Conservation (phyloP, 2,797 vertebrate genomes). For the Clarias fuscus region DNA sequence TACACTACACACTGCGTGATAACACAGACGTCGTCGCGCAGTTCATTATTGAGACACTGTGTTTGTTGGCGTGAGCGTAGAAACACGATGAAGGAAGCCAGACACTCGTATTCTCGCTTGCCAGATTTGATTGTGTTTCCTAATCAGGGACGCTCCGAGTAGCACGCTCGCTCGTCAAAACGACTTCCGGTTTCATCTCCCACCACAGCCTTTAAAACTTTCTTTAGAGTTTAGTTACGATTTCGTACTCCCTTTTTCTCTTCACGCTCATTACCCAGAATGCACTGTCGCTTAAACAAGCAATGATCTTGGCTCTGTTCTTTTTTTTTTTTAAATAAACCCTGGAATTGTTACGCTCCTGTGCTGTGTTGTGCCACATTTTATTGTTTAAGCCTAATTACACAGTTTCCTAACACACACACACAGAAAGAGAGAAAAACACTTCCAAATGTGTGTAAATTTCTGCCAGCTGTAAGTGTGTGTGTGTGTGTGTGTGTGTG, state of each 20-base stretch:
- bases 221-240: neutral
- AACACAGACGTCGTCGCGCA: neutral
- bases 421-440: neutral
- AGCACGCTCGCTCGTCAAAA: neutral
- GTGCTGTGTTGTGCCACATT: neutral
- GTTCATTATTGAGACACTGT: neutral
- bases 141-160: neutral
- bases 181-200: neutral
- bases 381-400: slow-evolving; percentile 34
- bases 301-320: slow-evolving; percentile 34
- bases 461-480: neutral
- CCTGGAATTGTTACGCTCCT: slow-evolving; percentile 39
- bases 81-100: neutral
- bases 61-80: neutral
- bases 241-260: neutral
- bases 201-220: neutral
- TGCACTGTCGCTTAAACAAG: slow-evolving; percentile 42
- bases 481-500: neutral
- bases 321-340: slow-evolving; percentile 4
- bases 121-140: neutral
- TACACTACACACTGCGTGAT: neutral
- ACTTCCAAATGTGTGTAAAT: neutral
- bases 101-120: neutral
- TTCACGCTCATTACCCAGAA: slow-evolving; percentile 30
- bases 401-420: neutral